phyloP scores from a whole-genome alignment of 2,888 invertebrate genomes.

The Scaptomyza caliginosa region DNA sequence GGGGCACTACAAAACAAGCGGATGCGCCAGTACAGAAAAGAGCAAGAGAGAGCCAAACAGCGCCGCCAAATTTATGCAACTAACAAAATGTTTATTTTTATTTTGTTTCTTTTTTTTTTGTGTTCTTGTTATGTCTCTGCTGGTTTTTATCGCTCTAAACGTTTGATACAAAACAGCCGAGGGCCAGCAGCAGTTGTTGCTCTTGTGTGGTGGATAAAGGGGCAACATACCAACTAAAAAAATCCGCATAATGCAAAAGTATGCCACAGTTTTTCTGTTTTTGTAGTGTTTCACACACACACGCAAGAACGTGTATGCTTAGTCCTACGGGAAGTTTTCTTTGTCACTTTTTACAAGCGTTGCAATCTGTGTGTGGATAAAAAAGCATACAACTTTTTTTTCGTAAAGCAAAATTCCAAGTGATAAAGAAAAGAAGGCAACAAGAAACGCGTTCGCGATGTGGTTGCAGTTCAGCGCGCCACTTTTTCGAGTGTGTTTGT shows the following conservation, averaged over 20 bases:
- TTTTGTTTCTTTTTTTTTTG: constrained; percentile 6
- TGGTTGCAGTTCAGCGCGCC: constrained; percentile 25
- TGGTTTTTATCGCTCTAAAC: constrained; percentile 63
- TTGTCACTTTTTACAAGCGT: constrained; percentile 44
- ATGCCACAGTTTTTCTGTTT: constrained; percentile 33
- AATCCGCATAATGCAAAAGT: constrained; percentile 18
- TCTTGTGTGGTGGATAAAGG: background rate
- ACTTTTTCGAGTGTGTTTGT: background rate
- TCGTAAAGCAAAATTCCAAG: constrained; percentile 20
- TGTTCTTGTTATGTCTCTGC: constrained; percentile 30
- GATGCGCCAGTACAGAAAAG: constrained; percentile 11
- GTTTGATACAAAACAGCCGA: constrained; percentile 33
- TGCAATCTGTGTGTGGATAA: constrained; percentile 28
- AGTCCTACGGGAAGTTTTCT: constrained; percentile 50
- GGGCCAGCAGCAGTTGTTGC: constrained; percentile 16
- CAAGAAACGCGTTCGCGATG: constrained; percentile 12
- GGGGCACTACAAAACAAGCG: constrained; percentile 43
- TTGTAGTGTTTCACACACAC: constrained; percentile 12
- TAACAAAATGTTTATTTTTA: constrained; percentile 64
- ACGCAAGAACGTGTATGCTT: constrained; percentile 15
- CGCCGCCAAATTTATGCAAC: constrained; percentile 69
- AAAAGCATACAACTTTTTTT: constrained; percentile 16
- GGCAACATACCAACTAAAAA: constrained; percentile 3
- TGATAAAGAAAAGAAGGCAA: constrained; percentile 21
- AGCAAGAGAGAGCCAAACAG: constrained; percentile 1